These are phyloP conservation scores for Caenorhabditis brenneri DNA, from an alignment of 1,140 invertebrate species.

Conservation along the genomic window DNA sequence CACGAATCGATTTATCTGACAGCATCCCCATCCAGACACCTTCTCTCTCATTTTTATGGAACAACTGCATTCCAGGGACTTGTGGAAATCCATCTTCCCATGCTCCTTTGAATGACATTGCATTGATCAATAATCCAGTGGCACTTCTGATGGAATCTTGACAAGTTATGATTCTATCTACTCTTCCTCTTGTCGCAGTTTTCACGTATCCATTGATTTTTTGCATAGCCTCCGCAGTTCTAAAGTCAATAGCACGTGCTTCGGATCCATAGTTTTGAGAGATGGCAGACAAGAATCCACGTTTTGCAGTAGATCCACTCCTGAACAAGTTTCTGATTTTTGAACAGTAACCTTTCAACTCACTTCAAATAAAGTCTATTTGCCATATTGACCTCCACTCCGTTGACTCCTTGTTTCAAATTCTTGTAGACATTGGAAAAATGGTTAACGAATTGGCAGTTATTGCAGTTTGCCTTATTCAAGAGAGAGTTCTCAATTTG, in stretches of 20 bases:
- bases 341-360: background rate
- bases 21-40: background rate
- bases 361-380: background rate
- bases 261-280: background rate
- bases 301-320: background rate
- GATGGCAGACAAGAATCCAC: background rate
- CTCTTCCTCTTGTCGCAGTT: background rate
- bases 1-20: background rate
- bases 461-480: background rate
- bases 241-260: background rate
- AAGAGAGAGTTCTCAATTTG: conserved; percentile 11
- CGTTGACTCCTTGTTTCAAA: background rate
- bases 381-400: background rate
- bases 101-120: conserved; percentile 25
- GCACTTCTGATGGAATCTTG: background rate
- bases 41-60: conserved; percentile 14
- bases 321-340: background rate
- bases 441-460: background rate
- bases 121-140: background rate
- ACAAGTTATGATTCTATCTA: background rate
- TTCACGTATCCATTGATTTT: conserved; percentile 3
- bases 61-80: background rate
- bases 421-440: conserved; percentile 7
- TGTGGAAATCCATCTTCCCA: conserved; percentile 21
- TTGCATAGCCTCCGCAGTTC: background rate